Conservation (phyloP, 2,888 invertebrate genomes). For the Andrena flavipes region DNA sequence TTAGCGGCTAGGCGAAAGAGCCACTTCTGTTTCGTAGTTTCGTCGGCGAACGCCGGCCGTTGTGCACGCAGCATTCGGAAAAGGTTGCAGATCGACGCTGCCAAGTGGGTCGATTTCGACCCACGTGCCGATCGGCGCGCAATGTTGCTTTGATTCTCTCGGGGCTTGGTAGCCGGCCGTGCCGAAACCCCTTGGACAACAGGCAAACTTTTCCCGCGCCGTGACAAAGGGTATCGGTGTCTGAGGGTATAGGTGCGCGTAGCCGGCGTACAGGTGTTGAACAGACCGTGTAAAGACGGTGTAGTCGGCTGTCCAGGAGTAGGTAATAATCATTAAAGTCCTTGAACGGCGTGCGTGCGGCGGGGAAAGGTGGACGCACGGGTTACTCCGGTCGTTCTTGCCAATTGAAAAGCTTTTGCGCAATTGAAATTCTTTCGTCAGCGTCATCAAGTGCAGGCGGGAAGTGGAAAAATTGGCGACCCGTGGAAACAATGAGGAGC, state of each 20-base stretch:
- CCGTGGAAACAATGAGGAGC: conserved; percentile 64
- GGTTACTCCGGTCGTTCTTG: conserved; percentile 52
- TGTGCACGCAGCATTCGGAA: not conserved
- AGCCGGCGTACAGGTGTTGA: no score
- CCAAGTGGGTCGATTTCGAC: conserved; percentile 29
- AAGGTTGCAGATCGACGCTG: conserved; percentile 3
- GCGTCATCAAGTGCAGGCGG: conserved; percentile 60
- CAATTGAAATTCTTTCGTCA: conserved; percentile 63
- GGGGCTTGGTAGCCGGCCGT: conserved; percentile 6
- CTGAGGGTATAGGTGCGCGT: no score
- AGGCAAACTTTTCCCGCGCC: conserved; percentile 16
- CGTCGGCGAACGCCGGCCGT: not conserved
- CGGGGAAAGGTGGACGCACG: conserved; percentile 53
- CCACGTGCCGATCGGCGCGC: conserved; percentile 8
- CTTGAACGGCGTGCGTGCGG: conserved; percentile 41
- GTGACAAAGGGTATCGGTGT: conserved; percentile 48
- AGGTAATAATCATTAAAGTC: conserved; percentile 60
- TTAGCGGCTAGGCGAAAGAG: conserved; percentile 2
- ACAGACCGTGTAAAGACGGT: no score
- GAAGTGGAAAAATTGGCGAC: conserved; percentile 56
- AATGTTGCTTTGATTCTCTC: not conserved
- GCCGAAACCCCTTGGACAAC: conserved; percentile 20
- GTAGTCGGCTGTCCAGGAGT: conserved; percentile 38
- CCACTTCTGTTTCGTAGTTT: conserved; percentile 9
- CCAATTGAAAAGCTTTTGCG: conserved; percentile 65